Conservation (phyloP, 2,888 invertebrate species). For the Aporophyla nigra region DNA sequence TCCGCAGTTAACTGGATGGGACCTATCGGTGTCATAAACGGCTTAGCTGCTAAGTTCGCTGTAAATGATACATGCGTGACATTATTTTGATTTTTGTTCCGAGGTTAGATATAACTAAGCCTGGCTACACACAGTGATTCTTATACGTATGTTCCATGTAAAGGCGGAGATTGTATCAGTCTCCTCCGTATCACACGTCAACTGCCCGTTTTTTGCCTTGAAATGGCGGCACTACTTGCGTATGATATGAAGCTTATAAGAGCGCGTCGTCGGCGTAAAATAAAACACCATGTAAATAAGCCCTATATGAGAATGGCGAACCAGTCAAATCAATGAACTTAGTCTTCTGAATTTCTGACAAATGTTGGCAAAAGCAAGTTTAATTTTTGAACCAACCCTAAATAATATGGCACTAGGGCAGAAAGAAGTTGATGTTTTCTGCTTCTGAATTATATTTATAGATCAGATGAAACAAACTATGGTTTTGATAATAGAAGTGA, state of each 20-base stretch:
- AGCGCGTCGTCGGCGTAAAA: not conserved
- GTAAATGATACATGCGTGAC: conserved; percentile 67
- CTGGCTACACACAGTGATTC: not conserved
- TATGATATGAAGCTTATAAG: not conserved
- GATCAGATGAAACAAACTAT: not conserved
- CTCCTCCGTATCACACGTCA: not conserved
- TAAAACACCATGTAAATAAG: not conserved
- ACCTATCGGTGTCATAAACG: conserved; percentile 94
- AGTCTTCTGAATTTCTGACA: not conserved
- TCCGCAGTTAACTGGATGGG: conserved; percentile 94
- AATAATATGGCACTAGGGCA: not conserved
- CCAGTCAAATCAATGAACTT: not conserved
- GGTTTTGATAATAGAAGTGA: not conserved
- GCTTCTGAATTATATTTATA: not conserved
- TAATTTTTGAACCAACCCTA: not conserved
- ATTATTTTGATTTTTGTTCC: conserved; percentile 26
- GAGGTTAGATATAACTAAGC: not conserved
- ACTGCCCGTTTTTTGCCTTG: not conserved
- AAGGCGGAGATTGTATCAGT: too few relatives aligned
- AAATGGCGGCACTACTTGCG: not conserved
- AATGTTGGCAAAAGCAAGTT: not conserved
- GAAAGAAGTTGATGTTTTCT: not conserved
- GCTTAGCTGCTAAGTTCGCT: conserved; percentile 89
- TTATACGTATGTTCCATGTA: not conserved
- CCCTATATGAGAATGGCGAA: not conserved